A percentile compares a stretch with the other conserved stretches of the same genome.
These are phyloP conservation scores for Belonocnema kinseyi DNA, from an alignment of 1,140 invertebrate genomes.

Conservation along the genomic window DNA sequence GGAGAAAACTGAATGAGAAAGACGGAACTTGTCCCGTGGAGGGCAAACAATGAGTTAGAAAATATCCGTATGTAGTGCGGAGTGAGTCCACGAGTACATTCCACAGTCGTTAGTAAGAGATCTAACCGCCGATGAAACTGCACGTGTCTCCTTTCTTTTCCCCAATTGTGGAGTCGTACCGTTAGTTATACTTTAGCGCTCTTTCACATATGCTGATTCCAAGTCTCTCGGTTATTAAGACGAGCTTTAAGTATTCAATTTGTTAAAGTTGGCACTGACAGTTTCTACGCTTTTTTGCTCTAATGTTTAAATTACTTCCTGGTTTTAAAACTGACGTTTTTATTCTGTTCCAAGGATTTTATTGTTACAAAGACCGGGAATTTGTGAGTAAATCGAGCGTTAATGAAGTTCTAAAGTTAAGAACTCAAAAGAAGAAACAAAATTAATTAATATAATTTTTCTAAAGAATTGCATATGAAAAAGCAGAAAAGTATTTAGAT, in stretches of 20 bases:
- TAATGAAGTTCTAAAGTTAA: too few species aligned
- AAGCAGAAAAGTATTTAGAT: too few species aligned
- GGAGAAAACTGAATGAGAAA: conserved; percentile 16
- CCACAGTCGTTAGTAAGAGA: conserved; percentile 19
- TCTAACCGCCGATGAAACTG: conserved; percentile 9
- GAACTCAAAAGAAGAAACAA: too few species aligned
- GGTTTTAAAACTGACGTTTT: too few species aligned
- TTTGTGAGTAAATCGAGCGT: too few species aligned
- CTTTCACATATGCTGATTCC: conserved; percentile 11
- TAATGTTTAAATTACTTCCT: too few species aligned
- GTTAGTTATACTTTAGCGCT: neutral
- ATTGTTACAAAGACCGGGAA: too few species aligned
- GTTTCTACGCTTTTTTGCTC: too few species aligned
- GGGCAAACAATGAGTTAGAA: conserved; percentile 28
- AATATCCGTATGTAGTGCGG: neutral
- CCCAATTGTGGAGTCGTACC: conserved; percentile 2
- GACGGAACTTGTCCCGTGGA: conserved; percentile 4
- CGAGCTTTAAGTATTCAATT: neutral
- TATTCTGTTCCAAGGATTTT: too few species aligned
- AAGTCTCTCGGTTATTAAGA: neutral
- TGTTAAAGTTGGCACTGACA: neutral
- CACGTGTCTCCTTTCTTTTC: conserved; percentile 24
- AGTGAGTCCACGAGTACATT: conserved; percentile 8
- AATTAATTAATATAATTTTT: too few species aligned
- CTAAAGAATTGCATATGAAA: too few species aligned